Conservation (phyloP, 1,140 invertebrate genomes). For the Ceratoteleas bidentatus region DNA sequence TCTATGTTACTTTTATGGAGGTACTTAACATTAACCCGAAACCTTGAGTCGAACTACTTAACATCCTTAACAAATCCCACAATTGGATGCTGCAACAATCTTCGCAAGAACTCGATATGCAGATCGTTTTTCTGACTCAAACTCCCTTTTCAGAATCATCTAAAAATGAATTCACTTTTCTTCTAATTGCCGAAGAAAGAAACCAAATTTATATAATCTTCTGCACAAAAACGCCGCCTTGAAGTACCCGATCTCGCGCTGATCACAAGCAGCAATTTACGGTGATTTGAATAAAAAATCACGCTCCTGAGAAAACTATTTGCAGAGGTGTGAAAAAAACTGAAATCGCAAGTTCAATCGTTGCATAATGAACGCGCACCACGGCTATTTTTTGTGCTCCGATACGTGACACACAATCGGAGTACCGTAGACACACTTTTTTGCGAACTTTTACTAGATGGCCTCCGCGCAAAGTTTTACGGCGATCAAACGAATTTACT, state of each 20-base stretch:
- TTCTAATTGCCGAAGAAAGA: too few species aligned
- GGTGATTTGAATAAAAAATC: conserved; percentile 8
- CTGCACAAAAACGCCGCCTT: too few species aligned
- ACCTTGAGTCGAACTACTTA: conserved; percentile 4
- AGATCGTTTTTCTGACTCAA: too few species aligned
- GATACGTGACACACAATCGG: conserved; percentile 58
- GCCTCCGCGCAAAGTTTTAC: conserved; percentile 24
- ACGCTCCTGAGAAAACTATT: conserved; percentile 13
- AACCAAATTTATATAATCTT: too few species aligned
- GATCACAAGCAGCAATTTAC: too few species aligned
- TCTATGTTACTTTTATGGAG: not conserved
- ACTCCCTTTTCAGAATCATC: too few species aligned
- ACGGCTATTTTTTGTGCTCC: conserved; percentile 49
- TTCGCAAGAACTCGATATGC: too few species aligned
- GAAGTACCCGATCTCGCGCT: too few species aligned
- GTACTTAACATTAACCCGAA: not conserved
- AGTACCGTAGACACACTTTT: conserved; percentile 47
- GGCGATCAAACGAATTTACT: conserved; percentile 12
- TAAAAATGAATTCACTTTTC: conserved; percentile 5
- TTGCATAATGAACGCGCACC: conserved; percentile 50
- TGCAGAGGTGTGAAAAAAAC: conserved; percentile 21
- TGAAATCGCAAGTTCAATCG: conserved; percentile 49
- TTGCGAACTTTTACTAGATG: conserved; percentile 43
- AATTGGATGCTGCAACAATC: not conserved
- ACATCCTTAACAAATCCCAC: conserved; percentile 2